phyloP scores from a whole-genome alignment of 64 coral and sea anemone species.

The Orbicella faveolata region DNA sequence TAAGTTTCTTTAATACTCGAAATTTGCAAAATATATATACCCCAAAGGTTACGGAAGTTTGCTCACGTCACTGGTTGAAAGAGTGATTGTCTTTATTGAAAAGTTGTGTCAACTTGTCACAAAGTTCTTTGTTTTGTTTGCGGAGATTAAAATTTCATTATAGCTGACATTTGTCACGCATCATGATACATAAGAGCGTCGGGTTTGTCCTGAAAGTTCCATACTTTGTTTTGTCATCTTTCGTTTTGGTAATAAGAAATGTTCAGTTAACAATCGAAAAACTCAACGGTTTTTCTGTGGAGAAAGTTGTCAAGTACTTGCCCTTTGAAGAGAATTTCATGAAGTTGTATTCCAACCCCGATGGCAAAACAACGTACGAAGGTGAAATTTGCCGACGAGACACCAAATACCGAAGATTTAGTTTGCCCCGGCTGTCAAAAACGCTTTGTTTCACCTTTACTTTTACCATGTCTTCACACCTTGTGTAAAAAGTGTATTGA shows the following conservation, averaged over 20 bases:
- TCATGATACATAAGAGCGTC: neutral
- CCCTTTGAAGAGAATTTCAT: neutral
- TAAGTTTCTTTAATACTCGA: too few species aligned
- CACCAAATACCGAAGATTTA: conserved; percentile 9
- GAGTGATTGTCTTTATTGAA: neutral
- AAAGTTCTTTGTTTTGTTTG: neutral
- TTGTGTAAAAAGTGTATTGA: conserved; percentile 72
- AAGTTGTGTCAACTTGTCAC: neutral
- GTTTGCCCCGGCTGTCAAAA: conserved; percentile 62
- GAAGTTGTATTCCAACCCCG: neutral
- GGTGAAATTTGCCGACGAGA: conserved; percentile 62
- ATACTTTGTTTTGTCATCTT: neutral
- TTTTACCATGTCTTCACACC: conserved; percentile 67
- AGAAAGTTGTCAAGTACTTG: neutral
- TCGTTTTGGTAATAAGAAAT: neutral
- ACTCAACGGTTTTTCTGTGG: neutral
- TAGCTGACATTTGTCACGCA: conserved; percentile 39
- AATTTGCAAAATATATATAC: neutral
- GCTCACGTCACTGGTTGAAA: neutral
- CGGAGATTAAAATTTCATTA: neutral
- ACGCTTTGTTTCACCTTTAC: conserved; percentile 54
- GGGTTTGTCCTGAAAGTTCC: neutral
- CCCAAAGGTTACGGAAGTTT: neutral
- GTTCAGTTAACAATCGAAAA: neutral
- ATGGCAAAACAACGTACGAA: conserved; percentile 55